These are phyloP conservation scores for Myotis findleyi DNA, from an alignment of 2,797 vertebrate species.

Conservation along the genomic window DNA sequence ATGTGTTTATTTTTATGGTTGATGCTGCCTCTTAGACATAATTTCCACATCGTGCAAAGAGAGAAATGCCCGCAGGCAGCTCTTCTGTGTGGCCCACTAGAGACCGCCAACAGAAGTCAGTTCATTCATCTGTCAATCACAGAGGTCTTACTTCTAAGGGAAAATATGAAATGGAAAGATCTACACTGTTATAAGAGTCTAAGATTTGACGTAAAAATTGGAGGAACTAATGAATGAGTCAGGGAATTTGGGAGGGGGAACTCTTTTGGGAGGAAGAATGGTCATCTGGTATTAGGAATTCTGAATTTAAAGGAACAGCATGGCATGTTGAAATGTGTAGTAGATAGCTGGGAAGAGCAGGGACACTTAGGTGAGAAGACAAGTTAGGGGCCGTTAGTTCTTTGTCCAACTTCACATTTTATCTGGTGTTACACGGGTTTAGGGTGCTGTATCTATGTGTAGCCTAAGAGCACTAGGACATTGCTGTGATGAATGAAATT, in stretches of 20 bases:
- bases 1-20: conserved; percentile 25
- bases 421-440: not conserved
- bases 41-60: not conserved
- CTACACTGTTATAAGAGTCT: not conserved
- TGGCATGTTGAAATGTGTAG: not conserved
- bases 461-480: not conserved
- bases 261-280: not conserved
- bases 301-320: not conserved
- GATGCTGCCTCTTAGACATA: not conserved
- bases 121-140: not conserved
- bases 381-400: not conserved
- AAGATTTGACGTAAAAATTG: not conserved
- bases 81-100: not conserved
- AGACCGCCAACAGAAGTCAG: not conserved
- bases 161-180: not conserved
- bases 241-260: not conserved
- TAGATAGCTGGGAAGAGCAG: not conserved
- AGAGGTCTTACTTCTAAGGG: not conserved
- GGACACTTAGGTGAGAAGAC: not conserved
- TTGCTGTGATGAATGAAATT: not conserved
- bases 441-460: not conserved
- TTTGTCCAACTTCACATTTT: not conserved
- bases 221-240: not conserved
- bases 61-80: not conserved
- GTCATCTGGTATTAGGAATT: conserved; percentile 31